These are phyloP conservation scores for Macaca mulatta DNA, from an alignment of 2,113 vertebrate genomes.

Conservation along the genomic window DNA sequence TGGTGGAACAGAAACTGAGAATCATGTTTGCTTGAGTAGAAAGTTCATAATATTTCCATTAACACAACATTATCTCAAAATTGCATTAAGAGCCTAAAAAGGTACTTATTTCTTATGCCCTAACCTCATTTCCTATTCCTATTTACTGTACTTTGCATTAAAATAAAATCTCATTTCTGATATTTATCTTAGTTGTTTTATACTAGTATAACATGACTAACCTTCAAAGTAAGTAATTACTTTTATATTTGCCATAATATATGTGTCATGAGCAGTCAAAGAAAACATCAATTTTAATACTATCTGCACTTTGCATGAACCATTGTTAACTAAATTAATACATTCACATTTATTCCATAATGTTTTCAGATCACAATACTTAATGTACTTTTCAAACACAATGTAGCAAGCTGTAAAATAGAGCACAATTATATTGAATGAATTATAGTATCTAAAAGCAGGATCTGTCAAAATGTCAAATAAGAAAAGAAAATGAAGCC, in stretches of 20 bases:
- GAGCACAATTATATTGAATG: not conserved
- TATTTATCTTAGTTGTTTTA: not conserved
- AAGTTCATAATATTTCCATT: not conserved
- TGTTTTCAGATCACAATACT: conserved; percentile 10
- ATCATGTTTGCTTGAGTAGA: not conserved
- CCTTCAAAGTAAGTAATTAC: conserved; percentile 29
- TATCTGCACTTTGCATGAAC: conserved; percentile 17
- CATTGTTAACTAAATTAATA: conserved; percentile 31
- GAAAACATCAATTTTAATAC: conserved; percentile 8
- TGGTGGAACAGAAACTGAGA: not conserved
- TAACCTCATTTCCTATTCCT: not conserved
- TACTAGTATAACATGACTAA: not conserved
- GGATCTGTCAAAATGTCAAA: not conserved
- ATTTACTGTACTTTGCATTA: not conserved
- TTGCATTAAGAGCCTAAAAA: not conserved
- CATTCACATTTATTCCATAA: not conserved
- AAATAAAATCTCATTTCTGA: conserved; percentile 29
- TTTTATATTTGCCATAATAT: not conserved
- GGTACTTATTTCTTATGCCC: not conserved
- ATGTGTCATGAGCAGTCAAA: not conserved
- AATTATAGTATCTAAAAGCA: not conserved
- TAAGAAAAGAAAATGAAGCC: not conserved
- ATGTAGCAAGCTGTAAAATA: conserved; percentile 19
- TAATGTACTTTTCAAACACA: conserved; percentile 20
- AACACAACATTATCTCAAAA: not conserved